Evolutionary conservation across 2,797 vertebrate species (phyloP).

Genomic region (Intellagama lesueurii): DNA sequence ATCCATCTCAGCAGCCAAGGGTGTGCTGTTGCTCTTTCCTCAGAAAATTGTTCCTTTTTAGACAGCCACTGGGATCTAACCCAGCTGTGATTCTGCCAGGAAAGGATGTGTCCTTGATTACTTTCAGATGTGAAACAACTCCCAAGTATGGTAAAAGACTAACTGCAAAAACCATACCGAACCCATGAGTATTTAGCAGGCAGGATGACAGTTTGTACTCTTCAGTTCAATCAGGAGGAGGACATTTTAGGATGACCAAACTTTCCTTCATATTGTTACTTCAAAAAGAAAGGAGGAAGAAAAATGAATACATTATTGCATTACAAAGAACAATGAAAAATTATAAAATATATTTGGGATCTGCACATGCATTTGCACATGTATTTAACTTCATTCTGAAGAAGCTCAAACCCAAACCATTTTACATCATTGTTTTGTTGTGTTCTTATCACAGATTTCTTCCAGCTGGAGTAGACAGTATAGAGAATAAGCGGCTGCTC

Average conservation of each 20-base stretch:
- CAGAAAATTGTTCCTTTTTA: not conserved
- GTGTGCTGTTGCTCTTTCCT: constrained; percentile 52
- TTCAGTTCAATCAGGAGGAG: constrained; percentile 32
- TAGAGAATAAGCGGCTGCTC: not conserved
- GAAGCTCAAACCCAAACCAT: not conserved
- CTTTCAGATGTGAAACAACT: constrained; percentile 56
- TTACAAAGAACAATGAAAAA: not conserved
- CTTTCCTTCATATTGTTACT: not conserved
- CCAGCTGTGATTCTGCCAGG: constrained; percentile 47
- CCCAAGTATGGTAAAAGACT: constrained; percentile 56
- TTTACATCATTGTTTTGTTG: not conserved
- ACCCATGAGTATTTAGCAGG: constrained; percentile 33
- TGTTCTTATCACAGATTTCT: not conserved
- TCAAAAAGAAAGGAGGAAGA: not conserved
- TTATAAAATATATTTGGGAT: too few species aligned
- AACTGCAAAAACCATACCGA: constrained; percentile 33
- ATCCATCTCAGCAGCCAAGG: constrained; percentile 15
- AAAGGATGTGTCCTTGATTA: constrained; percentile 56
- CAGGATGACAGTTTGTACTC: constrained; percentile 23
- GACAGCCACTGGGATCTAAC: constrained; percentile 36
- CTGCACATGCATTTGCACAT: too few species aligned
- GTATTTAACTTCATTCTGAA: not conserved
- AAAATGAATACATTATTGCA: too few species aligned
- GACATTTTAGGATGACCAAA: not conserved
- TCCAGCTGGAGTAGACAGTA: not conserved